Conservation (phyloP, 2,888 invertebrate species). For the Apotomis turbidana region DNA sequence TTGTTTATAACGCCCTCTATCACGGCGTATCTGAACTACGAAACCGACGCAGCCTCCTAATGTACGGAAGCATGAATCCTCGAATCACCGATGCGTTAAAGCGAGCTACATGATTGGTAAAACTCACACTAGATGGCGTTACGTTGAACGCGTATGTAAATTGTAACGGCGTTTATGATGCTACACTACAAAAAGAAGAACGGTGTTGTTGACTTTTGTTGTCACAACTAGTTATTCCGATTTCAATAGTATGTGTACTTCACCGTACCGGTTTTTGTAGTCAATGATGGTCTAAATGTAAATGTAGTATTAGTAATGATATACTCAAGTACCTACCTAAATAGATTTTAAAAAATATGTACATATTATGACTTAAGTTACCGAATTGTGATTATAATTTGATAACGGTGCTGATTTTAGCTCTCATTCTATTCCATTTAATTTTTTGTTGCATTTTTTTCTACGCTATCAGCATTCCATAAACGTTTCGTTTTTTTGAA, state of each 20-base stretch:
- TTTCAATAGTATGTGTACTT: background rate
- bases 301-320: no score
- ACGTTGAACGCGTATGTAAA: background rate
- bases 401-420: no score
- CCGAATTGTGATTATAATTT: no score
- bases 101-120: slow-evolving; percentile 2
- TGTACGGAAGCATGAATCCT: background rate
- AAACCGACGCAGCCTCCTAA: background rate
- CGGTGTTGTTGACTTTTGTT: slow-evolving; percentile 8
- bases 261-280: background rate
- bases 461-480: no score
- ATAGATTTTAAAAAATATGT: no score
- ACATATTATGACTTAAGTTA: no score
- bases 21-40: background rate
- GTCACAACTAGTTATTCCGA: background rate
- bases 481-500: no score
- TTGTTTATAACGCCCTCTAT: slow-evolving; percentile 5
- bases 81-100: background rate
- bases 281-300: background rate
- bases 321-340: no score
- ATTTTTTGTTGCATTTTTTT: no score
- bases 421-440: no score
- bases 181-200: slow-evolving; percentile 1
- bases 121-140: slow-evolving; percentile 29
- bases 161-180: slow-evolving; percentile 9